These are phyloP conservation scores for Protonibea diacanthus DNA, from an alignment of 2,797 vertebrate genomes.

Conservation along the genomic window DNA sequence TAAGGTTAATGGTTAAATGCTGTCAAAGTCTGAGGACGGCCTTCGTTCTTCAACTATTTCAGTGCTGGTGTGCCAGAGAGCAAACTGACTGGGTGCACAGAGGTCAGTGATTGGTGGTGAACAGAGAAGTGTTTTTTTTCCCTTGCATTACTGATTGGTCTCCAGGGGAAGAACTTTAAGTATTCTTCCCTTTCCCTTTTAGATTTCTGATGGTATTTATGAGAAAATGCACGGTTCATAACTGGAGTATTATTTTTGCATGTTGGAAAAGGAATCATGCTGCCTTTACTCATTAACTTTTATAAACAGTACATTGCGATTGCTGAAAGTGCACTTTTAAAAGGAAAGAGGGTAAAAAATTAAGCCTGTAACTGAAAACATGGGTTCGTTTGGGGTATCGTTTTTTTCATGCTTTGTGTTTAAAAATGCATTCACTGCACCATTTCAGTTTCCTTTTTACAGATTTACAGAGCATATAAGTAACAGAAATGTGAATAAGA, in stretches of 20 bases:
- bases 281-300: conserved; percentile 71
- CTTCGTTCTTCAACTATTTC: conserved; percentile 24
- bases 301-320: conserved; percentile 47
- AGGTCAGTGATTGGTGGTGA: conserved; percentile 24
- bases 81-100: background rate
- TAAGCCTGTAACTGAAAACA: conserved; percentile 53
- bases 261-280: conserved; percentile 44
- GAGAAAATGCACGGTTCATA: conserved; percentile 47
- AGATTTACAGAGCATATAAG: conserved; percentile 64
- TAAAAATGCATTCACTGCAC: conserved; percentile 59
- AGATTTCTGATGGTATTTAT: conserved; percentile 55
- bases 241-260: conserved; percentile 66
- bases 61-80: conserved; percentile 16
- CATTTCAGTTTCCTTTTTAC: conserved; percentile 65
- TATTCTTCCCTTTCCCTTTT: conserved; percentile 38
- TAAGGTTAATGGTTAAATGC: conserved; percentile 51
- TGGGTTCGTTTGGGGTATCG: conserved; percentile 37
- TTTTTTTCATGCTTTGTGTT: conserved; percentile 47
- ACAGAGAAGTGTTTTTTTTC: conserved; percentile 3
- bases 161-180: conserved; percentile 27
- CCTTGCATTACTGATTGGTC: conserved; percentile 8
- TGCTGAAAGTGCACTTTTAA: conserved; percentile 76
- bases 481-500: conserved; percentile 76
- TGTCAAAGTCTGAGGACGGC: conserved; percentile 34
- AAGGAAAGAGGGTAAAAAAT: conserved; percentile 26